These are phyloP conservation scores for Passer domesticus DNA, from an alignment of 2,113 vertebrate genomes.

Conservation along the genomic window DNA sequence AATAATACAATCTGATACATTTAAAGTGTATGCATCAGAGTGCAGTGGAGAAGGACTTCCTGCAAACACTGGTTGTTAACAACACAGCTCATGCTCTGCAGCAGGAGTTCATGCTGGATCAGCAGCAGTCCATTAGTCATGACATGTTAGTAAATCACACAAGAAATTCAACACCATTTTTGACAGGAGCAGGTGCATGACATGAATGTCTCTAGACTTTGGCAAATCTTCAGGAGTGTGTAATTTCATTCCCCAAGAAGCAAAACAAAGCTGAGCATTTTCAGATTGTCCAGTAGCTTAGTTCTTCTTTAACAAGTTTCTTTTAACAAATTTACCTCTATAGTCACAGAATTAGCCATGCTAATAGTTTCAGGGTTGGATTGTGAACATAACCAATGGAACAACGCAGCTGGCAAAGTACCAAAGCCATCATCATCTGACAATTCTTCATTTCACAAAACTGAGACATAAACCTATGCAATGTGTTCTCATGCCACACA, in stretches of 20 bases:
- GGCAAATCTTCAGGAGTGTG: not conserved
- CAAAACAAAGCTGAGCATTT: not conserved
- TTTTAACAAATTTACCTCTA: not conserved
- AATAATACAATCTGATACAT: not conserved
- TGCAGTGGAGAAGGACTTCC: not conserved
- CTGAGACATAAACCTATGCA: not conserved
- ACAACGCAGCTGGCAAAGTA: not conserved
- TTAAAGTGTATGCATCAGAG: not conserved
- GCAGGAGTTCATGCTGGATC: not conserved
- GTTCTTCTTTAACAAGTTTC: not conserved
- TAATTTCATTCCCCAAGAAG: not conserved
- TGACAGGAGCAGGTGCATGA: constrained; percentile 33
- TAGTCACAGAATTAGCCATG: not conserved
- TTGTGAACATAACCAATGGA: not conserved
- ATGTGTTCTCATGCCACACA: not conserved
- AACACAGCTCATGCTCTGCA: not conserved
- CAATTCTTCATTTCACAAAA: not conserved
- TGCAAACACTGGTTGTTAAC: not conserved
- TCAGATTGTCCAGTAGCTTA: not conserved
- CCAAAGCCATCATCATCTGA: not conserved
- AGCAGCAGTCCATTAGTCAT: not conserved
- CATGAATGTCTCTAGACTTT: not conserved
- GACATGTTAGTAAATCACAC: not conserved
- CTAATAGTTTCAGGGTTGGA: not conserved
- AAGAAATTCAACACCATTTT: not conserved